phyloP scores from a whole-genome alignment of 2,888 invertebrate species.

The Barypeithes pellucidus region DNA sequence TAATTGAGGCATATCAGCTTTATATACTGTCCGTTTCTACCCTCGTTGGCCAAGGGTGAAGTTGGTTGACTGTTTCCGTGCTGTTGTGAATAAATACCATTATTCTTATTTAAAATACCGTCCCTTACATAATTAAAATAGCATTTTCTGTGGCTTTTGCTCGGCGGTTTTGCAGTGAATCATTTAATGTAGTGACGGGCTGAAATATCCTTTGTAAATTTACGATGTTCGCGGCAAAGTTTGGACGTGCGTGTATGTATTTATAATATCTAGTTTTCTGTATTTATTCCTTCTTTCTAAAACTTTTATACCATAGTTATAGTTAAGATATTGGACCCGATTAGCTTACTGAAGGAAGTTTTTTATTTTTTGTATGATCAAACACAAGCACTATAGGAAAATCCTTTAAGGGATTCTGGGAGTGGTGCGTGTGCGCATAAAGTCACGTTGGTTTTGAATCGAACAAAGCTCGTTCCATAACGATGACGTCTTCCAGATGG shows the following conservation, averaged over 20 bases:
- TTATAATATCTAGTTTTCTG: not conserved
- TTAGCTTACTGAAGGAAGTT: too few relatives aligned
- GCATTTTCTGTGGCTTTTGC: constrained; percentile 16
- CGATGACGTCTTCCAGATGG: too few relatives aligned
- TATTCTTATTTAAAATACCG: constrained; percentile 34
- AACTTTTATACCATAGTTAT: too few relatives aligned
- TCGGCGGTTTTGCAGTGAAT: constrained; percentile 19
- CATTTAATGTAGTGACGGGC: constrained; percentile 22
- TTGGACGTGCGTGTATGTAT: constrained; percentile 3
- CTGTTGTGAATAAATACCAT: constrained; percentile 27
- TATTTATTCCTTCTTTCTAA: not conserved
- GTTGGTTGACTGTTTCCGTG: constrained; percentile 25
- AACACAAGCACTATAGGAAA: too few relatives aligned
- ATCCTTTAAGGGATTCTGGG: too few relatives aligned
- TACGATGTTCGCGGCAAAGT: constrained; percentile 11
- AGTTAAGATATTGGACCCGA: too few relatives aligned
- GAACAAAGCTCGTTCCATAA: too few relatives aligned
- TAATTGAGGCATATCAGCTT: constrained; percentile 21
- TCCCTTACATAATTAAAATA: constrained; percentile 33
- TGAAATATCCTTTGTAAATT: constrained; percentile 27
- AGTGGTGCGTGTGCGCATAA: too few relatives aligned
- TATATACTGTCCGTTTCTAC: constrained; percentile 25
- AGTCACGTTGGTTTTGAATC: too few relatives aligned
- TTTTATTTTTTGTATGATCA: too few relatives aligned
- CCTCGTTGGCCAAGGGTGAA: constrained; percentile 25